Evolutionary conservation across 2,797 vertebrate species (phyloP), one percentile per base, ranked within the genome.

Genomic region (Brotogeris chrysoptera): DNA sequence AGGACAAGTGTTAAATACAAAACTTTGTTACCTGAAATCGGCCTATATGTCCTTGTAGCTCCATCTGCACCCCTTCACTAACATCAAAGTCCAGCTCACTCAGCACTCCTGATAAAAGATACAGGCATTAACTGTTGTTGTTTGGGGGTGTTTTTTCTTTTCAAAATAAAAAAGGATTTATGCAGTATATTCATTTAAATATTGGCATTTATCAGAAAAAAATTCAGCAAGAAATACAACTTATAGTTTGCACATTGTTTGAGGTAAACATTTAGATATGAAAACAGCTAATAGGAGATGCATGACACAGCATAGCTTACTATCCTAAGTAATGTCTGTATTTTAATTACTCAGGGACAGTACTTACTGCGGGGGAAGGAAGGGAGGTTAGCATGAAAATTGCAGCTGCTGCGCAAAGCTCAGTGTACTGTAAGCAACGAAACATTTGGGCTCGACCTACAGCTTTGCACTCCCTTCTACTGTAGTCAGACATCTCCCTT

Each of bases 31-130:
- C 99, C 99, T 99, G 99, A 96, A 99, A 99, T 96, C 99, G 98
- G 85, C 98, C 98, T 43, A 99, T 98, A 95, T 99, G 99, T 93
- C 99, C 99, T 95, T 99, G 99, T 49, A 99, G 98, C 96, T 99
- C 99, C 98, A 99, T 97, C 8, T 99, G 97, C 2, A 98, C 98
- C 9, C 98, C 98, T 86, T 99, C 98, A 86, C 98, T 98, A 83
- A 98, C 90, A 83, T 99, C 99, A 61, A 98, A 91, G 10, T 98
- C 99, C 82, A 98, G 96, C 96, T 99, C 99, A 66, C 97, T 98
- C 30, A 98, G 78, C 53, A 98, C 98, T 93, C 99, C 99, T 99
- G 94, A 76, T 20, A 91, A 97, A 95, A 90, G 50, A 81, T 13
- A 74, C 10, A 84, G 59, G 7, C 65, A 92, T 59, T 52, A 69